Evolutionary conservation across 2,888 invertebrate genomes (phyloP), one percentile per base, ranked within the genome.

Genomic region (Cantharis nigra): DNA sequence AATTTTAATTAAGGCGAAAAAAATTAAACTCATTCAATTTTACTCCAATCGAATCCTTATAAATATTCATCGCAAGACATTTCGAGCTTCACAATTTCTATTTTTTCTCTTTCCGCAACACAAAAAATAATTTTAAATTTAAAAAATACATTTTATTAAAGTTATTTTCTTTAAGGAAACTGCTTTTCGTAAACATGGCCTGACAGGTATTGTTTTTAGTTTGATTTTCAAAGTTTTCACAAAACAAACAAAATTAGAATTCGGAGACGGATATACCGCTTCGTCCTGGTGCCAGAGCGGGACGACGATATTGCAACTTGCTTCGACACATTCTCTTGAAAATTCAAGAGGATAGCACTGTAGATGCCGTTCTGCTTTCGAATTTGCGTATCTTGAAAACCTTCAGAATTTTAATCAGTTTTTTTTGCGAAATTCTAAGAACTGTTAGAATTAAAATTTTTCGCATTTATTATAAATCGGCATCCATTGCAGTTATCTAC

Each of bases 221-320:
- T 87, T 86, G 86, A 86, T 87, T 87, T 87, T 85, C 85, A 83
- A 86, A 86, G 85, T 87, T 87, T 86, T 85, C 83, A 85, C 84
- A 86, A 85, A 87, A 85, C 85, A 86, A 86, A 85, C 84, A 86
- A 83, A 86, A 84, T 83, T 79, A 77, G 80, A 77, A 76, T 78
- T 79, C 76, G 71, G 82, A 81, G 81, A 83, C 72, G 78, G 78
- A 28, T 63, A 70, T 69, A 72, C 74, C 78, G 64, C 28, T 67
- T 67, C 74, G 70, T 63, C 70, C 78, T 77, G 69, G 63, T 20
- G 77, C 78, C 62, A 72, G 79, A 82, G 80, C 79, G 78, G 79
- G 78, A 75, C 20, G 79, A 77, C 78, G 76, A 79, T 76, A 79
- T 78, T 72, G 65, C 76, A 70, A 78, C 72, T 72, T 70, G 70